These are phyloP conservation scores for Actinopyga echinites DNA, from an alignment of 53 echinoderm and acorn worm genomes.

Conservation along the genomic window DNA sequence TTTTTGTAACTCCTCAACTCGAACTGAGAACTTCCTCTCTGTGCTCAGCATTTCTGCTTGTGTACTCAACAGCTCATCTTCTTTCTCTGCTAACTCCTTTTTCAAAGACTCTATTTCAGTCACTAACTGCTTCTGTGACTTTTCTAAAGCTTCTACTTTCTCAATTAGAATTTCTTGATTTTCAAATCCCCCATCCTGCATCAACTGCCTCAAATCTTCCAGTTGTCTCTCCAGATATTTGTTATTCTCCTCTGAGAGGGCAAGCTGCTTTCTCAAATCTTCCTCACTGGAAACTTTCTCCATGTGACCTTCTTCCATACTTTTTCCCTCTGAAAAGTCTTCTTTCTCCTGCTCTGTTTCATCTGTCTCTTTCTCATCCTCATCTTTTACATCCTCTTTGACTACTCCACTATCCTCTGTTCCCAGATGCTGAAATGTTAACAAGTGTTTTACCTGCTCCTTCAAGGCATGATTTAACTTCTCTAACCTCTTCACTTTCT, in stretches of 20 bases:
- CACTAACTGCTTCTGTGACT: constrained; percentile 64
- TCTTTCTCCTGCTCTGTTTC: background rate
- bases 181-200: constrained; percentile 80
- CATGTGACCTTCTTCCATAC: background rate
- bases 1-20: constrained; percentile 68
- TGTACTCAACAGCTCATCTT: constrained; percentile 49
- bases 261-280: constrained; percentile 42
- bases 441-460: constrained; percentile 41
- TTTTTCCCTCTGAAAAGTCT: background rate
- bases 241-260: constrained; percentile 43
- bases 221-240: constrained; percentile 62
- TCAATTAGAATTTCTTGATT: constrained; percentile 70
- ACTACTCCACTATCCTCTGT: background rate
- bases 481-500: constrained; percentile 50
- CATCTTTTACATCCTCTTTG: background rate
- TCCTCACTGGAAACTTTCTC: background rate
- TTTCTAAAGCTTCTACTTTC: constrained; percentile 70
- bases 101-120: constrained; percentile 61
- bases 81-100: constrained; percentile 40
- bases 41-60: constrained; percentile 58
- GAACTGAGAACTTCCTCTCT: constrained; percentile 57
- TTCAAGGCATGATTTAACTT: constrained; percentile 15
- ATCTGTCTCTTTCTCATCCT: too few species aligned
- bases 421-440: constrained; percentile 2
- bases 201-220: constrained; percentile 72